phyloP scores from a whole-genome alignment of 2,797 vertebrate genomes.

The Chiroxiphia lanceolata region DNA sequence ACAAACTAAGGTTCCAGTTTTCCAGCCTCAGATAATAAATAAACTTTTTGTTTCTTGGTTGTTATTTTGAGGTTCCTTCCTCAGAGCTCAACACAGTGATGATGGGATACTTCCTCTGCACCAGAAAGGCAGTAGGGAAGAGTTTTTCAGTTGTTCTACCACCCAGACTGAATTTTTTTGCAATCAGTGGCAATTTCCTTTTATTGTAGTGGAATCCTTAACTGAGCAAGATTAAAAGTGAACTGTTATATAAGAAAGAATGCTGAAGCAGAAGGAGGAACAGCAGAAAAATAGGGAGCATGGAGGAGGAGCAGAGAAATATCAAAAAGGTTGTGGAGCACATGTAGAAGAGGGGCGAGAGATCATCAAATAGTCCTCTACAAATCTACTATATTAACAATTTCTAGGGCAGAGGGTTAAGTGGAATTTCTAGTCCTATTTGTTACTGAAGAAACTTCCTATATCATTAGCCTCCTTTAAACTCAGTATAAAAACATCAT shows the following conservation, averaged over 20 bases:
- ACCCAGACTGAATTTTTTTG: background rate
- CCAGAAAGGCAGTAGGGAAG: background rate
- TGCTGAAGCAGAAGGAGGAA: slow-evolving; percentile 50
- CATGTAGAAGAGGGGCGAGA: slow-evolving; percentile 12
- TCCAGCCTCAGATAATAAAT: background rate
- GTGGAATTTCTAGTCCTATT: slow-evolving; percentile 54
- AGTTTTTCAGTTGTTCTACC: background rate
- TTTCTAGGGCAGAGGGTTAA: slow-evolving; percentile 63
- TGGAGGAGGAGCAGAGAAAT: slow-evolving; percentile 52
- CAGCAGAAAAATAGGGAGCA: slow-evolving; percentile 11
- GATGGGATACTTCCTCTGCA: background rate
- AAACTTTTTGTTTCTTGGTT: background rate
- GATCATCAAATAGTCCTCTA: slow-evolving; percentile 51
- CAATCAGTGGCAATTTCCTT: background rate
- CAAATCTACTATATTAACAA: slow-evolving; percentile 56
- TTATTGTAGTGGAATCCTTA: slow-evolving; percentile 13
- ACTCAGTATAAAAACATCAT: background rate
- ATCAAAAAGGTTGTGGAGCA: slow-evolving; percentile 3
- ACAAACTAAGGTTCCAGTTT: background rate
- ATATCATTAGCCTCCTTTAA: slow-evolving; percentile 50
- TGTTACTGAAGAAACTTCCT: slow-evolving; percentile 49
- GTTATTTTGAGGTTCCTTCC: slow-evolving; percentile 15
- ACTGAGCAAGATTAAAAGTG: slow-evolving; percentile 56
- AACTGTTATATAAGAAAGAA: slow-evolving; percentile 13
- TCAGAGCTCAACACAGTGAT: background rate